Base-by-base conservation (phyloP, 2,888 invertebrate genomes). In the Agonopterix heracliana region DNA sequence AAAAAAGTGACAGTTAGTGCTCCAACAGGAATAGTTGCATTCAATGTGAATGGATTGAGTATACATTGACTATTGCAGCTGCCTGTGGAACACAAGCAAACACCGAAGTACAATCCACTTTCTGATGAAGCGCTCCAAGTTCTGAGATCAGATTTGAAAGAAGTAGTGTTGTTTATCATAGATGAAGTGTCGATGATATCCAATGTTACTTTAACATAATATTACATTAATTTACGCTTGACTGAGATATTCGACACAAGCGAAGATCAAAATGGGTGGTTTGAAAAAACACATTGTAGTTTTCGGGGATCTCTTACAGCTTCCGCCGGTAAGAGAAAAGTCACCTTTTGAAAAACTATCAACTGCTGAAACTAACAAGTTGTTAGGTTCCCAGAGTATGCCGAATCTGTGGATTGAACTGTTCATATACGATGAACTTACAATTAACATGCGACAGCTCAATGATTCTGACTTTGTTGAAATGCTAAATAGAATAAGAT, bases 21-120 rank as follows among this genome's bases (percentile, higher is more conserved):
- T 13, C 57, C 54, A 14, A 71, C 70, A 34, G 69, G 68, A 38
- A 66, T 72, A 17, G 68, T 68, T 17, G 70, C 71, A 38, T 72
- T 67, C 48, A 71, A 72, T 54, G 59, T 75, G n/a, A 57, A 65
- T 47, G 68, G 66, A 45, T 54, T 72, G 36, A 72, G 68, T 42
- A 52, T 70, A 34, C 66, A 73, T 46, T 60, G 63, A 47, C 48
- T 66, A 34, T 55, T 69, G 45, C 66, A 71, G 45, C 54, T 72
- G 48, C 73, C 55, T 41, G 54, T 54, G 26, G 70, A 73, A 50
- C 64, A 69, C 50, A 61, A 64, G 9, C 34, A 53, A 43, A 66
- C 63, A 11, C 56, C 67, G 1, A 64, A 66, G 44, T 72, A 68
- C 54, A 53, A 48, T 12, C 46, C 52, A 14, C 57, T 70, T 34